Conservation (phyloP, 2,113 vertebrate genomes). For the Mesembrinibis cayennensis region DNA sequence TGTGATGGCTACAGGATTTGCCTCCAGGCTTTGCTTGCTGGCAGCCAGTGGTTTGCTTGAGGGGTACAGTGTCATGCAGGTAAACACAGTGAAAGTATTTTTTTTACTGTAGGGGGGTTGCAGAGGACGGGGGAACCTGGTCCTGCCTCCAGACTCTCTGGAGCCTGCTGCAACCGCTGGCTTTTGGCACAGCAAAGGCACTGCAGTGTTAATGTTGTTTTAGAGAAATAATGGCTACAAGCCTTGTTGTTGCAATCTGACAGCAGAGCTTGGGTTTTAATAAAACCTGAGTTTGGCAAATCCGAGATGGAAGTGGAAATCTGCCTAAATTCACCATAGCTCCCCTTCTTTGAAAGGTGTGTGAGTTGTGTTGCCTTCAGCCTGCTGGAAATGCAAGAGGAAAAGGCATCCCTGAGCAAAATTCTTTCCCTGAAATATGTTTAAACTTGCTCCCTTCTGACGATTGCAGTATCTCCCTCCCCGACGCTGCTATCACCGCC, state of each 20-base stretch:
- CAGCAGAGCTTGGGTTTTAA: neutral
- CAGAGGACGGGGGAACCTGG: neutral
- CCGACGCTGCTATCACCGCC: neutral
- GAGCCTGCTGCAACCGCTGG: neutral
- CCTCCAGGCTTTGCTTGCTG: neutral
- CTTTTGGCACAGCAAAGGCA: neutral
- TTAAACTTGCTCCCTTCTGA: neutral
- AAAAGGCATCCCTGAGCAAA: neutral
- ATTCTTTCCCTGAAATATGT: neutral
- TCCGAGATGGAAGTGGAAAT: neutral
- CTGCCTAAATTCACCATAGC: neutral
- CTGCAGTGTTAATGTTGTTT: fast-evolving
- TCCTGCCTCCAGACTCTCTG: neutral
- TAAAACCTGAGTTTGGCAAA: neutral
- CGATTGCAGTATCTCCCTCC: neutral
- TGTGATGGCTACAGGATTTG: fast-evolving
- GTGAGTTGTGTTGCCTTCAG: fast-evolving
- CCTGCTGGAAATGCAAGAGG: neutral
- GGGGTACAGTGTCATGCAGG: neutral
- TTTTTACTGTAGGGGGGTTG: neutral
- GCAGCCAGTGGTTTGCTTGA: neutral
- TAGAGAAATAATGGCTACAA: neutral
- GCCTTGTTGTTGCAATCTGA: neutral
- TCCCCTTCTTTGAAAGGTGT: neutral
- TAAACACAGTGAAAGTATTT: neutral